Conservation (phyloP, 2,888 invertebrate species). For the Dusona sp. region DNA sequence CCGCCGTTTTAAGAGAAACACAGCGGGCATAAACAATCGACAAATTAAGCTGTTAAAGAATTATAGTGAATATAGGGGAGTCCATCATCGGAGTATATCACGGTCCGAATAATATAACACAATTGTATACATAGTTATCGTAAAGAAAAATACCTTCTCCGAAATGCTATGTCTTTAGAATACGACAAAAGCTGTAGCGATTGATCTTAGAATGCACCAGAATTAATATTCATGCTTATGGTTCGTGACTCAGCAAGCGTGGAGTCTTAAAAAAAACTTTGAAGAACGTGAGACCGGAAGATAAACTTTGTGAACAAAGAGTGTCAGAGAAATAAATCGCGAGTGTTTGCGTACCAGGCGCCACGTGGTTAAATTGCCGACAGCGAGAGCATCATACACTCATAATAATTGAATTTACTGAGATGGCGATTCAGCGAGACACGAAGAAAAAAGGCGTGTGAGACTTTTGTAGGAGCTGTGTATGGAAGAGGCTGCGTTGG, state of each 20-base stretch:
- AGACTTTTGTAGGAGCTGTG: slow-evolving; percentile 51
- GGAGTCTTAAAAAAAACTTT: slow-evolving; percentile 3
- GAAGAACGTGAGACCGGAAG: slow-evolving; percentile 65
- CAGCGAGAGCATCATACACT: slow-evolving; percentile 36
- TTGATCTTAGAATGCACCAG: slow-evolving; percentile 14
- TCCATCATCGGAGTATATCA: slow-evolving; percentile 40
- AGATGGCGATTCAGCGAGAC: slow-evolving; percentile 53
- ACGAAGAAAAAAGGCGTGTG: slow-evolving; percentile 56
- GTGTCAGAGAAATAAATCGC: slow-evolving; percentile 42
- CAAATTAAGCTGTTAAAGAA: slow-evolving; percentile 62
- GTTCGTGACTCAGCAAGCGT: slow-evolving; percentile 9
- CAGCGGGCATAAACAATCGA: slow-evolving; percentile 53
- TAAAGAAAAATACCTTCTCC: neutral
- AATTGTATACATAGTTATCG: neutral
- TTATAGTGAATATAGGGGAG: slow-evolving; percentile 44
- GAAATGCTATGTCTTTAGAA: slow-evolving; percentile 10
- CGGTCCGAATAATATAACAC: neutral
- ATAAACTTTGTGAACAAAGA: slow-evolving; percentile 26
- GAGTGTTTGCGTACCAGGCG: slow-evolving; percentile 58
- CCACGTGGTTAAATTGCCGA: slow-evolving; percentile 59
- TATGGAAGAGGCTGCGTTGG: slow-evolving; percentile 45
- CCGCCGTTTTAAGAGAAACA: slow-evolving; percentile 53
- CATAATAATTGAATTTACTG: slow-evolving; percentile 56
- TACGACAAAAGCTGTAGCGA: neutral
- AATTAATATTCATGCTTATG: slow-evolving; percentile 32